A percentile compares a stretch with the other conserved stretches of the same genome.
Conservation (phyloP, 2,888 invertebrate genomes). For the Eupelmus urozonus region DNA sequence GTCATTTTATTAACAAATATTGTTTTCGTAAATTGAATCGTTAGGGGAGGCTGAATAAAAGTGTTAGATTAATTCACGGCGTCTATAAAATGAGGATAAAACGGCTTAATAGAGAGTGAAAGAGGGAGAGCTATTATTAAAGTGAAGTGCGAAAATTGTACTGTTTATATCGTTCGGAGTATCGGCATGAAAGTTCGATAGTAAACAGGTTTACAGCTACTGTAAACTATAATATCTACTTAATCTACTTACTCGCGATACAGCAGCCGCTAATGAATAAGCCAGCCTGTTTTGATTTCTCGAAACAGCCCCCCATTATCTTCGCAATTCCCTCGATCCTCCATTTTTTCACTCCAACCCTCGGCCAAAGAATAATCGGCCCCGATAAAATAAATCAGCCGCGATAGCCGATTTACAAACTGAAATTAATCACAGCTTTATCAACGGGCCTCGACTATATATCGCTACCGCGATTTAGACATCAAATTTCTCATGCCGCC, state of each 20-base stretch:
- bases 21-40: no score
- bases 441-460: background rate
- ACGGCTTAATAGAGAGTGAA: slow-evolving; percentile 16
- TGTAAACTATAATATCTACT: slow-evolving; percentile 26
- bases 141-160: slow-evolving; percentile 35
- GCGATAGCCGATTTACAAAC: background rate
- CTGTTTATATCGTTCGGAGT: slow-evolving; percentile 20
- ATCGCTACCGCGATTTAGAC: slow-evolving; percentile 11
- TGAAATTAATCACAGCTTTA: background rate
- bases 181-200: slow-evolving; percentile 22
- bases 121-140: slow-evolving; percentile 46
- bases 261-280: slow-evolving; percentile 44
- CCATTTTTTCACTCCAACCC: background rate
- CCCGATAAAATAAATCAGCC: background rate
- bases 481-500: background rate
- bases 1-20: no score
- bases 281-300: slow-evolving; percentile 6
- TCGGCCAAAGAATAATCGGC: background rate
- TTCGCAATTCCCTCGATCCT: background rate
- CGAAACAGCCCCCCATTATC: slow-evolving; percentile 17
- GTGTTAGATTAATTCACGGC: background rate
- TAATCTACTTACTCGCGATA: slow-evolving; percentile 43
- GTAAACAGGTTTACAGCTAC: slow-evolving; percentile 37
- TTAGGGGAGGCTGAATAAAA: no score
- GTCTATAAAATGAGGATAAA: background rate